Conservation (phyloP, 2,113 vertebrate species). For the Cercopithecus mona region DNA sequence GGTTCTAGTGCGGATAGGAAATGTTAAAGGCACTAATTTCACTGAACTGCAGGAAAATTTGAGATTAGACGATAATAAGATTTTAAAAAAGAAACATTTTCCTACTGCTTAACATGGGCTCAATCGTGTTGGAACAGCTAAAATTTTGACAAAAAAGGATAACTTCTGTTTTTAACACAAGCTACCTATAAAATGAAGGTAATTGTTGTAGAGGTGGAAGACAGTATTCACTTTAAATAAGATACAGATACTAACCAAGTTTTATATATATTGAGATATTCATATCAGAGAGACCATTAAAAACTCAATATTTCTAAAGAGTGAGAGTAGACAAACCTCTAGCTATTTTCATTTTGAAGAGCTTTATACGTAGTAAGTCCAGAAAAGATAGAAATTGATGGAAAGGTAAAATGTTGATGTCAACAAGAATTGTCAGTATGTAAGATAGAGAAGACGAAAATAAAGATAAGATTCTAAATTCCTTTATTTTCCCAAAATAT, state of each 20-base stretch:
- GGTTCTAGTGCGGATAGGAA: conserved; percentile 41
- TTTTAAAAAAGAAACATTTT: conserved; percentile 39
- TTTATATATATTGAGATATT: neutral
- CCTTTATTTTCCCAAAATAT: conserved; percentile 2
- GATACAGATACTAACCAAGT: neutral
- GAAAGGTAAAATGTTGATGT: conserved; percentile 51
- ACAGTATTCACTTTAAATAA: conserved; percentile 38
- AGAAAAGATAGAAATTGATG: conserved; percentile 23
- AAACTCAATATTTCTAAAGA: conserved; percentile 8
- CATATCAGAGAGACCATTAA: neutral
- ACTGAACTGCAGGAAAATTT: conserved; percentile 57
- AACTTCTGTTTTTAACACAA: conserved; percentile 42
- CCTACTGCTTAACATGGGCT: neutral
- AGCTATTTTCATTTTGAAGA: conserved; percentile 33
- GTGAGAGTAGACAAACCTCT: neutral
- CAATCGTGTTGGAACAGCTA: conserved; percentile 29
- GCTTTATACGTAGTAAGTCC: neutral
- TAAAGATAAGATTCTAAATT: conserved; percentile 12
- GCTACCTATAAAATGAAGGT: conserved; percentile 32
- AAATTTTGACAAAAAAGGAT: conserved; percentile 52
- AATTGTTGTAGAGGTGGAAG: conserved; percentile 35
- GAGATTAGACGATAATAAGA: conserved; percentile 24
- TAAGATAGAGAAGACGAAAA: conserved; percentile 28
- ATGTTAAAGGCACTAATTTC: conserved; percentile 61
- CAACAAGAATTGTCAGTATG: conserved; percentile 20